Conservation (phyloP, 2,888 invertebrate species). For the Eilema depressum region DNA sequence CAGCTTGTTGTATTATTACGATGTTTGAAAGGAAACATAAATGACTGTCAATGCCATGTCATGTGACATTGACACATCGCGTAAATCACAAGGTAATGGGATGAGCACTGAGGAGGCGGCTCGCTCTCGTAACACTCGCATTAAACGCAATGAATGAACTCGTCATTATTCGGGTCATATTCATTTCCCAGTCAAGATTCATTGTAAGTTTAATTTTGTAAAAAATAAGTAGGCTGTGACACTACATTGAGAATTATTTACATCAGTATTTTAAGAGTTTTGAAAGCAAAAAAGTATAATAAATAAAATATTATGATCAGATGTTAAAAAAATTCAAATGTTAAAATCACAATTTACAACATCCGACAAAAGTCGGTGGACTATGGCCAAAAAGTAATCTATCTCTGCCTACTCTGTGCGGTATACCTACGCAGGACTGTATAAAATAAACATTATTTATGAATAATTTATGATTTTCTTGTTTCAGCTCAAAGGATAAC, state of each 20-base stretch:
- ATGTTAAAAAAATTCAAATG: not conserved
- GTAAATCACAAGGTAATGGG: slow-evolving; percentile 43
- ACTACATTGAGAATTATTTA: not conserved
- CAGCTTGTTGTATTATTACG: slow-evolving; percentile 12
- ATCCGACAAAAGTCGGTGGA: not conserved
- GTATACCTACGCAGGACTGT: not conserved
- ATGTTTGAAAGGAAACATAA: slow-evolving; percentile 31
- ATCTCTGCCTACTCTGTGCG: not conserved
- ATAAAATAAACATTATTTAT: not conserved
- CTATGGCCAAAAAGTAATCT: not conserved
- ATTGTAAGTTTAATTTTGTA: slow-evolving; percentile 50
- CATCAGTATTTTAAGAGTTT: not conserved
- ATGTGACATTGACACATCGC: slow-evolving; percentile 32
- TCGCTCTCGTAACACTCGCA: slow-evolving; percentile 51
- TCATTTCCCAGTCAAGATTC: slow-evolving; percentile 60
- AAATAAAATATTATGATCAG: not conserved
- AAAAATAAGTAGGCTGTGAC: not conserved
- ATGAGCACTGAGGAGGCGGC: slow-evolving; percentile 55
- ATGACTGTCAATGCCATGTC: slow-evolving; percentile 40
- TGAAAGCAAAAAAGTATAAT: not conserved
- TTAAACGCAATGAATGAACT: slow-evolving; percentile 60
- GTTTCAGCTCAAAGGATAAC: slow-evolving; percentile 94
- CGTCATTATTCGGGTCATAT: slow-evolving; percentile 63
- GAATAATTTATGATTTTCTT: slow-evolving; percentile 41
- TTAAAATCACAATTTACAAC: not conserved